A percentile compares a stretch with the other conserved stretches of the same genome.
Conservation (phyloP, 2,113 vertebrate species). For the Anguilla japonica region DNA sequence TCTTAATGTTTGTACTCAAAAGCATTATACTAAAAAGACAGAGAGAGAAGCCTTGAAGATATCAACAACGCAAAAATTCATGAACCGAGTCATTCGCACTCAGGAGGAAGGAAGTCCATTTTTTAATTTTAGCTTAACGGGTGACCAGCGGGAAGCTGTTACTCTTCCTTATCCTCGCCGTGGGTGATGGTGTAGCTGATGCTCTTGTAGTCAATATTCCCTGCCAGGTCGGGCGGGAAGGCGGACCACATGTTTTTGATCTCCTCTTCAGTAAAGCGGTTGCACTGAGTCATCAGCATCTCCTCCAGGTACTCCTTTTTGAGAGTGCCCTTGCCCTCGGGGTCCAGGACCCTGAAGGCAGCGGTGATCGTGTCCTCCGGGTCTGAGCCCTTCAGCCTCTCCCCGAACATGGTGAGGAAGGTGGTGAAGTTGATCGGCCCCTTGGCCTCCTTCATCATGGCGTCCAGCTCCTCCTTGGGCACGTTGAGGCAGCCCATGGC, state of each 20-base stretch:
- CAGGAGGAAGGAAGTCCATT: background rate
- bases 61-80: background rate
- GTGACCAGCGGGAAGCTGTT: background rate
- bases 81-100: background rate
- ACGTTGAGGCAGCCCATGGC: constrained; percentile 75
- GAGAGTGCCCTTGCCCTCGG: constrained; percentile 32
- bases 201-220: constrained; percentile 35
- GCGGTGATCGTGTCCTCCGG: constrained; percentile 34
- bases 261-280: constrained; percentile 32
- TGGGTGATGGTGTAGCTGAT: constrained; percentile 36
- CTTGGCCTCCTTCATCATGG: constrained; percentile 77
- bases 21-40: background rate
- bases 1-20: background rate
- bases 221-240: constrained; percentile 30
- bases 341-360: constrained; percentile 39
- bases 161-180: constrained; percentile 27
- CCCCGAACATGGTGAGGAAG: constrained; percentile 80
- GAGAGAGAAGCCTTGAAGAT: background rate
- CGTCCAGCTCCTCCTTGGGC: constrained; percentile 80
- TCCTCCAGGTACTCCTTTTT: constrained; percentile 28
- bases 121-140: background rate
- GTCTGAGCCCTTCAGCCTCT: constrained; percentile 77
- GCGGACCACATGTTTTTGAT: constrained; percentile 36
- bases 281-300: constrained; percentile 28
- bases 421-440: constrained; percentile 82